Percentiles rank a stretch among this genome's conserved stretches.
phyloP scores from a whole-genome alignment of 2,888 invertebrate genomes.

The Lasioglossum morio region DNA sequence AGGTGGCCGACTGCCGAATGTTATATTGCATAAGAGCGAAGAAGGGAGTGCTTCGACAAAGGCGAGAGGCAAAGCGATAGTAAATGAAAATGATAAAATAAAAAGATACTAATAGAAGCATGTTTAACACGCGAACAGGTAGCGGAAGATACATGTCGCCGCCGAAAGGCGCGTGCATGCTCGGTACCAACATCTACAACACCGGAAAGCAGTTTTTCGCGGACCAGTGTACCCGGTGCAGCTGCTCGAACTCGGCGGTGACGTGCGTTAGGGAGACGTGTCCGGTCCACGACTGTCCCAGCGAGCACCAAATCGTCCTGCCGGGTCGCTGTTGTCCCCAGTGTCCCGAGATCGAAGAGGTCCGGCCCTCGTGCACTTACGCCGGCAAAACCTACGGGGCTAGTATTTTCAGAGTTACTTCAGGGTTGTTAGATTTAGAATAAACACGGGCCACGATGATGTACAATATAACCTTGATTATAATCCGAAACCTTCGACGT shows the following conservation, averaged over 20 bases:
- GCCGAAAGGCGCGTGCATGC: conserved; percentile 88
- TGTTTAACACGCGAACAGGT: conserved; percentile 77
- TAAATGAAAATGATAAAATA: neutral
- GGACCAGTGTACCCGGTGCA: conserved; percentile 94
- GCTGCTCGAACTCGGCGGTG: conserved; percentile 92
- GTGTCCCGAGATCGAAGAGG: conserved; percentile 90
- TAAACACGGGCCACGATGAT: no score
- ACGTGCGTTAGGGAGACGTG: conserved; percentile 93
- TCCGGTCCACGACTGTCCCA: conserved; percentile 95
- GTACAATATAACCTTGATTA: no score
- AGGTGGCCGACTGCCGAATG: neutral
- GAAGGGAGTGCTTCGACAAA: no score
- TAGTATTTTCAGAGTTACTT: conserved; percentile 74
- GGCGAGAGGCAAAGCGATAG: no score
- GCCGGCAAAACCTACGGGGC: conserved; percentile 90
- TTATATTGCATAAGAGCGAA: neutral
- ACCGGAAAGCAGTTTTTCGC: conserved; percentile 88
- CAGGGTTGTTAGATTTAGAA: neutral
- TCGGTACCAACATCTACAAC: conserved; percentile 89
- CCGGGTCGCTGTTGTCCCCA: conserved; percentile 91
- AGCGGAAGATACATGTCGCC: conserved; percentile 85
- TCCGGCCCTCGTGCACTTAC: conserved; percentile 89
- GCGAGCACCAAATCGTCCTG: conserved; percentile 88
- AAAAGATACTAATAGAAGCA: neutral
- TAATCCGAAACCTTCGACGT: no score